These are phyloP conservation scores for Megalurothrips usitatus DNA, from an alignment of 2,888 invertebrate genomes.

Conservation along the genomic window DNA sequence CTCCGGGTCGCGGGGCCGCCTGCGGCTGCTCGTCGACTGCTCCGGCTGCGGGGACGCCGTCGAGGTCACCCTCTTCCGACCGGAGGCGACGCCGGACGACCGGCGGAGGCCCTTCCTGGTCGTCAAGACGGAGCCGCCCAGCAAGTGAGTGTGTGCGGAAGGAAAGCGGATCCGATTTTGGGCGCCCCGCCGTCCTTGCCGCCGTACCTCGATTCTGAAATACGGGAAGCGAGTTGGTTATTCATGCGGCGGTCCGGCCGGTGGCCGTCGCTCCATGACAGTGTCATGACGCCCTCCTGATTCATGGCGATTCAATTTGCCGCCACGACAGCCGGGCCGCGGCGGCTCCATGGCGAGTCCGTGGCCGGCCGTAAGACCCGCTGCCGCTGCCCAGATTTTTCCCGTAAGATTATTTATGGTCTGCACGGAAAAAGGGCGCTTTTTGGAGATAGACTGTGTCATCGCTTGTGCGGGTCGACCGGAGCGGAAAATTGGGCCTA, in stretches of 20 bases:
- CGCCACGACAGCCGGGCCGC: neutral
- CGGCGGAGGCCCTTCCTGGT: constrained; percentile 78
- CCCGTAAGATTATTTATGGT: constrained; percentile 22
- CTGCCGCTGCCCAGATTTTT: neutral
- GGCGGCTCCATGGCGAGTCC: no score
- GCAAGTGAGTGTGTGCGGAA: constrained; percentile 28
- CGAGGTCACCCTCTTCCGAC: constrained; percentile 54
- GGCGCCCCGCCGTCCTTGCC: no score
- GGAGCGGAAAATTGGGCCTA: constrained; percentile 23
- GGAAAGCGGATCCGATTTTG: no score
- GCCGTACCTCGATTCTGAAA: no score
- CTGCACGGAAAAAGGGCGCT: neutral
- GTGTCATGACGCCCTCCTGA: neutral
- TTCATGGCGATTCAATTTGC: constrained; percentile 7
- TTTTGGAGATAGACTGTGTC: constrained; percentile 12
- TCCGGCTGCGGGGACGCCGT: constrained; percentile 73
- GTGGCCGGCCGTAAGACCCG: neutral
- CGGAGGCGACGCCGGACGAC: constrained; percentile 46
- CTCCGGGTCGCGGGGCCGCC: constrained; percentile 51
- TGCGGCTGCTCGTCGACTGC: constrained; percentile 78
- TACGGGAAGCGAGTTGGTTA: no score
- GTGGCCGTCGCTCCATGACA: neutral
- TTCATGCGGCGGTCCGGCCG: neutral
- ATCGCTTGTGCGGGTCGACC: constrained; percentile 7
- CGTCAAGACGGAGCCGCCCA: constrained; percentile 66